Evolutionary conservation across 2,113 vertebrate species (phyloP), one percentile per base, ranked within the genome.

Genomic region (Thalassarche chlororhynchos): DNA sequence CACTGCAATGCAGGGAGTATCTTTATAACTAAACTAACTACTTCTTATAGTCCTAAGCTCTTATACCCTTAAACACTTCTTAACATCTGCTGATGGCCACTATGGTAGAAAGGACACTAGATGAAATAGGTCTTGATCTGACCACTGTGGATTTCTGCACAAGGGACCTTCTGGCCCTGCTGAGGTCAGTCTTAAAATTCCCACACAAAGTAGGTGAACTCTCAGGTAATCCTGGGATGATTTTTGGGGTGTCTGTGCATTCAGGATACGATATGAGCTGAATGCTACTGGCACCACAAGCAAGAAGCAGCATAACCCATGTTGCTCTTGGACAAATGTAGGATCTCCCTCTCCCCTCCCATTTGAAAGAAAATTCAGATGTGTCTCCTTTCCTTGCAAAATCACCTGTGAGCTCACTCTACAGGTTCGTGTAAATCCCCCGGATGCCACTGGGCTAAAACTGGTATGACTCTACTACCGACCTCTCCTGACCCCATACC

Each of bases 401-500:
- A 52, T 29, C 32, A 13, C 31, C 11, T 1, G 1, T 69, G 54
- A 74, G 3, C 17, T 77, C 62, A 34, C 17, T 65, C 29, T 26
- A 38, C 10, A 66, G 8, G 24, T 20, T 76, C 52, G 9, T 54
- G 16, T 31, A 57, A 76, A 65, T 38, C 6, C 28, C 23, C 21
- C 9, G 66, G 3, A 46, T 34, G 5, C 9, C 42, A n/a, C 36
- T 20, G 42, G 28, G 17, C 14, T 38, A 14, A 46, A 66, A 17
- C 46, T 71, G 25, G 3, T 36, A 5, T 14, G 47, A 58, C 8
- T 62, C 29, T 13, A 20, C 32, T 42, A 8, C 6, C 1, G 4
- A 0, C 20, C 17, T 32, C 38, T 68, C n/a, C 47, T 54, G 42
- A 25, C 12, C 9, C 13, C 0, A 0, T 3, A 5, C 3, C 38